Evolutionary conservation across 2,113 vertebrate species (phyloP), one percentile per base, ranked within the genome.

Genomic region (Vimba vimba): DNA sequence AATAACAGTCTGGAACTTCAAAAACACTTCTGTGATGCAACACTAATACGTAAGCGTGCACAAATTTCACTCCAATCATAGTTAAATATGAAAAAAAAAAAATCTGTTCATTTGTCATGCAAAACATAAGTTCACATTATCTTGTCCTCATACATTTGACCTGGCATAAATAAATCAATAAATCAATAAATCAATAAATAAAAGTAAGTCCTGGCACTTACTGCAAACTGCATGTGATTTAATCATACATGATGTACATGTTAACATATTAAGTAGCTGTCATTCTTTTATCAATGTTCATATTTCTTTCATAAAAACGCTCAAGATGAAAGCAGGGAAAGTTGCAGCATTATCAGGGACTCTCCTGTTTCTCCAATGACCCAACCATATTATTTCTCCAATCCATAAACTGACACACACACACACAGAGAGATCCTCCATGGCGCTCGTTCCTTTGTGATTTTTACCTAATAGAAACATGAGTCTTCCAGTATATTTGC

Each of bases 1-100:
- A 80, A 27, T 80, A 80, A 80, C 59, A 80, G 59, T 81, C 60
- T 66, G 43, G n/a, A 66, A 50, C 7, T 11, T 66, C 36, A 62
- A 15, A 57, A 25, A n/a, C 36, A 64, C 36, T 57, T 19, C 13
- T 47, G 27, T 11, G 78, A 19, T 47, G 57, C 39, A 39, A 25
- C 36, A 45, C 59, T 47, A 11, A 64, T 25, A 64, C 39, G 25
- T 47, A 25, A 64, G 4, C 3, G 7, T 64, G 39, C 79, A 81
- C 59, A 81, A 64, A 27, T 62, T 1, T 8, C 21, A 36, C 23
- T 19, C 52, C 17, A 19, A 55, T 55, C 52, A 55, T 19, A 6
- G 15, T 55, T 55, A 57, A 55, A 23, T 78, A 33, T 33, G 0
- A 55, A 78, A 74, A 57, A 17, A 4, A 13, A 3, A 33, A 0